phyloP scores from a whole-genome alignment of 2,888 invertebrate genomes.

The Agrochola circellaris region DNA sequence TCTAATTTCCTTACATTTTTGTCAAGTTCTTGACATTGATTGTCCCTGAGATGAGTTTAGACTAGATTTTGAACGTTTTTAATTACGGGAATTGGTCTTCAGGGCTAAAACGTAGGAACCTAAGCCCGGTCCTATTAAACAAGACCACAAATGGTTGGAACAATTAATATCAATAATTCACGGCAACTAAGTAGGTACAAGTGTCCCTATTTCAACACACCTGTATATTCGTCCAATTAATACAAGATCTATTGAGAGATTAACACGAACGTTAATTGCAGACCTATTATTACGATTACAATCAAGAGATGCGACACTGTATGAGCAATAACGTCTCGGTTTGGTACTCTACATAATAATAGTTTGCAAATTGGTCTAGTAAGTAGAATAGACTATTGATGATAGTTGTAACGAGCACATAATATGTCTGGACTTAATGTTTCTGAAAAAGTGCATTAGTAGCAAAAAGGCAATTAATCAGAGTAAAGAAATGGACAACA shows the following conservation, averaged over 20 bases:
- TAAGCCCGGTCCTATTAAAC: slow-evolving; percentile 26
- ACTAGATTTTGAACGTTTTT: not conserved
- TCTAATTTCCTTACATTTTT: not conserved
- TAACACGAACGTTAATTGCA: slow-evolving; percentile 61
- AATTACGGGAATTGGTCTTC: not conserved
- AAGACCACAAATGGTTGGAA: slow-evolving; percentile 43
- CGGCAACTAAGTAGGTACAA: slow-evolving; percentile 28
- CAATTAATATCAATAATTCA: slow-evolving; percentile 62
- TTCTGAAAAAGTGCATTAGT: slow-evolving; percentile 26
- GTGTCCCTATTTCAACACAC: slow-evolving; percentile 55
- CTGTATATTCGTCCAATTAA: slow-evolving; percentile 62
- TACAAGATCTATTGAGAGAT: slow-evolving; percentile 60
- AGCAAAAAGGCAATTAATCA: slow-evolving; percentile 9
- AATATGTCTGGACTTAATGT: slow-evolving; percentile 25
- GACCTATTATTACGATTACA: slow-evolving; percentile 63
- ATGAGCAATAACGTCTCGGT: slow-evolving; percentile 24
- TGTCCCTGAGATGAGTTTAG: too few species aligned
- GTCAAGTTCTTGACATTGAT: not conserved
- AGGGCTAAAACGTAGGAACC: not conserved
- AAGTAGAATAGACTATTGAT: slow-evolving; percentile 9
- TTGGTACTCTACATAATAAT: slow-evolving; percentile 33
- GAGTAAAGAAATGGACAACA: not conserved
- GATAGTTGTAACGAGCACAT: not conserved
- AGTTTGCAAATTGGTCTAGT: slow-evolving; percentile 9
- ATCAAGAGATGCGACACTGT: slow-evolving; percentile 59